Base-by-base conservation (phyloP, 2,113 vertebrate species). In the Notiomystis cincta region DNA sequence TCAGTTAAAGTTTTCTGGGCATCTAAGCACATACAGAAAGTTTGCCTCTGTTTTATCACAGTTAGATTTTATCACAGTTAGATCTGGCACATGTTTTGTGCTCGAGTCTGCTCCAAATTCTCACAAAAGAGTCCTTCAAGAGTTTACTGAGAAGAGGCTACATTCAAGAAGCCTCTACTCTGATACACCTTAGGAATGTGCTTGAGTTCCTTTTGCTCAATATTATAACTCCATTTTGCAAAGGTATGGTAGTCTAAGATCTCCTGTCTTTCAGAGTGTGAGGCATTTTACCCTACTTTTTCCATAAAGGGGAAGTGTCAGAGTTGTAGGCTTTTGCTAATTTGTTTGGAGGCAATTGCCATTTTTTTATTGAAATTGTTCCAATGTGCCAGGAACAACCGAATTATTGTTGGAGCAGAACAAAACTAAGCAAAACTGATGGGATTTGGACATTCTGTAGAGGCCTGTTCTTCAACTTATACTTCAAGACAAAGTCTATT, bases 51-150 rank as follows among this genome's bases (percentile, higher is more conserved):
- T 33, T 81, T 7, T 30, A 15, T 81, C 33, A 3, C 4, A 9
- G 37, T 50, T 56, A 51, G 79, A 57, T 35, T 40, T n/a, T n/a
- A n/a, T n/a, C n/a, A n/a, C n/a, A n/a, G n/a, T n/a, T n/a, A n/a
- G 42, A 42, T 7, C 82, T 15, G 1, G 16, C 30, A 31, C 0
- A 0, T 35, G 13, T 71, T 70, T 62, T 80, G 11, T 45, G 11
- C 51, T n/a, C 3, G 3, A 28, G 20, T 15, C 19, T 64, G 54
- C 35, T 86, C 51, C 38, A 79, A 35, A 42, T 23, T 28, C 61
- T 86, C 57, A 18, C 30, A 45, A 53, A 62, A 79, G 23, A 1
- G 6, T 50, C 10, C 17, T 62, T 64, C 42, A 54, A 3, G 9
- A 35, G 22, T 51, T 92, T 38, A 4, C 19, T 60, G 79, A 38